Percentiles rank a stretch among this genome's conserved stretches.
phyloP scores from a whole-genome alignment of 2,113 vertebrate species.

The Ailurus styani region DNA sequence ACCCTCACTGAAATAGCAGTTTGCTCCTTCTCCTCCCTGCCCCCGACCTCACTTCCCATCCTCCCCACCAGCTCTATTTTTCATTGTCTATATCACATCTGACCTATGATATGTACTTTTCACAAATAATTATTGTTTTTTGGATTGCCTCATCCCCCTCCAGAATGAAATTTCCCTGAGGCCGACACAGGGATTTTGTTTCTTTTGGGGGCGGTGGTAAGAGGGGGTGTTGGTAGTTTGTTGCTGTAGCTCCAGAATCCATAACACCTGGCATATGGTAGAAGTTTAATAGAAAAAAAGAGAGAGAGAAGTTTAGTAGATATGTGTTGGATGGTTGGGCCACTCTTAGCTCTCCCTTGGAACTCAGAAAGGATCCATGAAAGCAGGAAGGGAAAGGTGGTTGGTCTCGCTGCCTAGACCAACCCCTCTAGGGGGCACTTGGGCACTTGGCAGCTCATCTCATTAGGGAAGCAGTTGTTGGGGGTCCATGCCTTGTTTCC shows the following conservation, averaged over 20 bases:
- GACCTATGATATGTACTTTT: not conserved
- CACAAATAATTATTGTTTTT: not conserved
- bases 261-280: not conserved
- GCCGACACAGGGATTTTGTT: not conserved
- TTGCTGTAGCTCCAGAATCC: not conserved
- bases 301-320: not conserved
- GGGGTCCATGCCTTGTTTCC: not conserved
- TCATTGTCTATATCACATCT: not conserved
- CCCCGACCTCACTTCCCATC: not conserved
- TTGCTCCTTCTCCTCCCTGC: not conserved
- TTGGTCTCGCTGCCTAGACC: not conserved
- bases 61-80: not conserved
- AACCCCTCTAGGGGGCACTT: not conserved
- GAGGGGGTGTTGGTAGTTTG: not conserved
- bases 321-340: not conserved
- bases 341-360: not conserved
- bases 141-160: not conserved
- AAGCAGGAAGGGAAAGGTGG: not conserved
- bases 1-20: not conserved
- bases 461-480: not conserved
- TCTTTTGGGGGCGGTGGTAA: too few relatives aligned
- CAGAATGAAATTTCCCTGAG: not conserved
- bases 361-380: not conserved
- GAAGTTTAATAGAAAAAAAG: not conserved
- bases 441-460: not conserved